Base-by-base conservation (phyloP, 2,113 vertebrate genomes). In the Lagenorhynchus albirostris region DNA sequence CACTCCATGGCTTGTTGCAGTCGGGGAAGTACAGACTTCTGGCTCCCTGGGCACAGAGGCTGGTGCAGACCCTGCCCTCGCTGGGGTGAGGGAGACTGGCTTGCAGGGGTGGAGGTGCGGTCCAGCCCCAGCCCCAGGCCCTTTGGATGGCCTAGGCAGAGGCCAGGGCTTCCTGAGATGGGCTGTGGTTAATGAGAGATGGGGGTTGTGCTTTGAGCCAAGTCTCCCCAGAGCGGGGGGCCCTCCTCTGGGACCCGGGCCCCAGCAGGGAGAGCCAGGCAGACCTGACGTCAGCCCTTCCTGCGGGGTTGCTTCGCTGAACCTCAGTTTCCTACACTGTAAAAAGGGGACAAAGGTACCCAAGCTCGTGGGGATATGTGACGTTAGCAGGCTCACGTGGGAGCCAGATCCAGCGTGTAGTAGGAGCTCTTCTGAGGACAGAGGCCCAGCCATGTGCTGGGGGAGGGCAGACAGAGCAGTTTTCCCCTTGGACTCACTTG, bases 1-100 rank as follows among this genome's bases (percentile, higher is more conserved):
- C 93, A 94, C 97, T 98, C 95, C 87, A 26, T 93, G 83, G 94
- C 96, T 0, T 41, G 84, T 41, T 95, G 96, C 74, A 82, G 80
- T 93, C 0, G 0, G 96, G 80, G 76, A 87, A 92, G 92, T 84
- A 86, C 93, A 84, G 94, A 88, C 95, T 98, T 90, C 84, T 70
- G 6, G 53, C 96, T 95, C 89, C 91, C 74, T 63, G 33, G 83
- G 74, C 8, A 4, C 15, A 23, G 83, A 0, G 0, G 87, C 58
- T 11, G 9, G 55, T 11, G 47, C 62, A 89, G 88, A 73, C 82
- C 67, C n/a, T 95, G 41, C 71, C 87, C 12, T 0, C 33, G 20
- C 62, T 11, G 70, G 23, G 9, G 89, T 38, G 38, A 58, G 92
- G 89, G 67, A 6, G 29, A 89, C 36, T 8, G 44, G 74, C 67